phyloP scores from a whole-genome alignment of 1,140 invertebrate genomes.

The Halesus radiatus region DNA sequence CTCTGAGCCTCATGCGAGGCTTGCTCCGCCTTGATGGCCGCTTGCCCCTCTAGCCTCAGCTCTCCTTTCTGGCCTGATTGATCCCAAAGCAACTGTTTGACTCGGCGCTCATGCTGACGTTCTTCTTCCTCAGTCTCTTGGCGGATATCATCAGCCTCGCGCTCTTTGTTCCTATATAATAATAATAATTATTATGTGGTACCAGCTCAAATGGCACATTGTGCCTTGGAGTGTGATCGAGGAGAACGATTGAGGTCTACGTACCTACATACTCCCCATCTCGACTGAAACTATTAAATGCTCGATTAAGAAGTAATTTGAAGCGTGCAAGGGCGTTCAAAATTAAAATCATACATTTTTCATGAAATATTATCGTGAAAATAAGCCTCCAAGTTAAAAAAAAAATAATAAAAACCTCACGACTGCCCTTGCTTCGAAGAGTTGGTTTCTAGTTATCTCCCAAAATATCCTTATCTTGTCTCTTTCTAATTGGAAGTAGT shows the following conservation, averaged over 20 bases:
- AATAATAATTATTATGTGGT: too few relatives aligned
- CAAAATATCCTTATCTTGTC: conserved; percentile 95
- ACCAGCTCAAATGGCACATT: too few relatives aligned
- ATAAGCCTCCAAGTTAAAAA: too few relatives aligned
- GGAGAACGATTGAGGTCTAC: too few relatives aligned
- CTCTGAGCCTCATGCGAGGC: conserved; percentile 83
- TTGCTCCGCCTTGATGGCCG: conserved; percentile 81
- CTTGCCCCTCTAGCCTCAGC: conserved; percentile 77
- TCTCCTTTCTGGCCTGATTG: conserved; percentile 60
- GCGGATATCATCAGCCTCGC: conserved; percentile 45
- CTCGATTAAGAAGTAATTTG: too few relatives aligned
- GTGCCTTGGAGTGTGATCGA: too few relatives aligned
- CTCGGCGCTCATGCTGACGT: conserved; percentile 45
- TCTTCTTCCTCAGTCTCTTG: conserved; percentile 64
- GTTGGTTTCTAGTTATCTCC: conserved; percentile 86
- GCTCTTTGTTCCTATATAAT: conserved; percentile 51
- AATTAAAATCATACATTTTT: too few relatives aligned
- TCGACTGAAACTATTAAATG: too few relatives aligned
- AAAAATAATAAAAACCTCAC: too few relatives aligned
- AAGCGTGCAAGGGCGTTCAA: too few relatives aligned
- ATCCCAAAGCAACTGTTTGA: conserved; percentile 49
- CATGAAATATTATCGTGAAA: too few relatives aligned
- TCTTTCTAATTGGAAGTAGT: conserved; percentile 95
- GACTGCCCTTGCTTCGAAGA: conserved; percentile 85
- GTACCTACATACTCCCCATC: too few relatives aligned